Conservation (phyloP, 2,888 invertebrate genomes). For the Drosophila testacea region DNA sequence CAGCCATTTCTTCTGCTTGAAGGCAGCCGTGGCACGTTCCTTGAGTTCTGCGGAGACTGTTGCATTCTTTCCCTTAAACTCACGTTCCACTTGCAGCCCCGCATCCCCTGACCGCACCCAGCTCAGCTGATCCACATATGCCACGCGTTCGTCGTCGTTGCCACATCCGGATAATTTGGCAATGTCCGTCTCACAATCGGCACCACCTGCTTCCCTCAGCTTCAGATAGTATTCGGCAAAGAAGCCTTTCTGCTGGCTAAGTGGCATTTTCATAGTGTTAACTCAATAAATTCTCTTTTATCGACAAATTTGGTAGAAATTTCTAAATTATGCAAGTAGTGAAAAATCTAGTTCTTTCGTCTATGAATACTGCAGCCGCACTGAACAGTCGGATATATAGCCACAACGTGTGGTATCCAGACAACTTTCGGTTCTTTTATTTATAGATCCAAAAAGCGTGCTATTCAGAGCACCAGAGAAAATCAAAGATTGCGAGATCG, state of each 20-base stretch:
- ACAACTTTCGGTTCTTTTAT: constrained; percentile 58
- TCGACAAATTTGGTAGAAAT: background rate
- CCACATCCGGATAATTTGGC: constrained; percentile 88
- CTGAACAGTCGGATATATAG: constrained; percentile 49
- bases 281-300: constrained; percentile 12
- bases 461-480: constrained; percentile 31
- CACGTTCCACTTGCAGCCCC: constrained; percentile 86
- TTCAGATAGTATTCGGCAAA: constrained; percentile 89
- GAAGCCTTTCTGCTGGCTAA: constrained; percentile 85
- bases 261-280: constrained; percentile 68
- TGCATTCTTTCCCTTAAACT: constrained; percentile 86
- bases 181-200: constrained; percentile 87
- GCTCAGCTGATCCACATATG: constrained; percentile 86
- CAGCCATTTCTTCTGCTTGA: constrained; percentile 89
- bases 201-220: constrained; percentile 85
- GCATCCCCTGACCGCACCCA: constrained; percentile 85
- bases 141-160: constrained; percentile 88
- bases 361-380: constrained; percentile 63
- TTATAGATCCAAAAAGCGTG: constrained; percentile 61
- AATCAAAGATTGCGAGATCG: background rate
- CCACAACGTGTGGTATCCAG: constrained; percentile 65
- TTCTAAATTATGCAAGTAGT: constrained; percentile 70
- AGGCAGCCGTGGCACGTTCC: constrained; percentile 90
- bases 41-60: constrained; percentile 88
- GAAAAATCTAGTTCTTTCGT: constrained; percentile 36